A percentile compares a stretch with the other conserved stretches of the same genome.
Evolutionary conservation across 1,140 invertebrate genomes (phyloP).

Genomic region (Plodia interpunctella): DNA sequence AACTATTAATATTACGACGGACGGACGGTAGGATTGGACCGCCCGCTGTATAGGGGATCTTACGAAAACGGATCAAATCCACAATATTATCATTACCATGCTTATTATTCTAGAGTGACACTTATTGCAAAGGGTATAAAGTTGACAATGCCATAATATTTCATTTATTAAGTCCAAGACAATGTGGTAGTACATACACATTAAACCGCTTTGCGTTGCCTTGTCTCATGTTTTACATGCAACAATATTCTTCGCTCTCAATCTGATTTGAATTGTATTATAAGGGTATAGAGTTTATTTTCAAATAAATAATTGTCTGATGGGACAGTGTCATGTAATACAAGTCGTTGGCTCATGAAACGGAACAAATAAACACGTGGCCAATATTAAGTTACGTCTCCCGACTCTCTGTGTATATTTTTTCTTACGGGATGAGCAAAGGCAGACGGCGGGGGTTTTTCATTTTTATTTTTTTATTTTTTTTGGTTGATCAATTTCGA

Average conservation of each 20-base stretch:
- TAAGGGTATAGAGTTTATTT: slow-evolving; percentile 26
- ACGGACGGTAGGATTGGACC: slow-evolving; percentile 30
- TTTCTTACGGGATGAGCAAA: slow-evolving; percentile 19
- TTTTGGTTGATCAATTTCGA: too few species aligned
- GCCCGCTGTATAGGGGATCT: slow-evolving; percentile 29
- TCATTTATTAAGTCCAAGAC: not conserved
- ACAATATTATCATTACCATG: slow-evolving; percentile 3
- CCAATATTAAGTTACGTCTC: slow-evolving; percentile 55
- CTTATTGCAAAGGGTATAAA: slow-evolving; percentile 17
- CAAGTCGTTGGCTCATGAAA: slow-evolving; percentile 52
- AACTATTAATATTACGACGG: slow-evolving; percentile 46
- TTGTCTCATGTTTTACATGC: slow-evolving; percentile 48
- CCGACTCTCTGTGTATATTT: slow-evolving; percentile 22
- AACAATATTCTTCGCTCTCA: slow-evolving; percentile 24
- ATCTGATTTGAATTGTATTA: slow-evolving; percentile 27
- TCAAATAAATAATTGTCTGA: slow-evolving; percentile 17
- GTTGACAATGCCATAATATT: slow-evolving; percentile 20
- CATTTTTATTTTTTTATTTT: not conserved
- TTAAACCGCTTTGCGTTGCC: slow-evolving; percentile 37
- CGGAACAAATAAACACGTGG: slow-evolving; percentile 62
- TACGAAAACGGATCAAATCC: slow-evolving; percentile 16
- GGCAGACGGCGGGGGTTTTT: not conserved
- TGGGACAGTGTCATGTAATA: slow-evolving; percentile 57
- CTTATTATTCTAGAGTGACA: not conserved
- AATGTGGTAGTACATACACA: slow-evolving; percentile 22